phyloP scores from a whole-genome alignment of 2,888 invertebrate genomes.

The Brachylomia viminalis region DNA sequence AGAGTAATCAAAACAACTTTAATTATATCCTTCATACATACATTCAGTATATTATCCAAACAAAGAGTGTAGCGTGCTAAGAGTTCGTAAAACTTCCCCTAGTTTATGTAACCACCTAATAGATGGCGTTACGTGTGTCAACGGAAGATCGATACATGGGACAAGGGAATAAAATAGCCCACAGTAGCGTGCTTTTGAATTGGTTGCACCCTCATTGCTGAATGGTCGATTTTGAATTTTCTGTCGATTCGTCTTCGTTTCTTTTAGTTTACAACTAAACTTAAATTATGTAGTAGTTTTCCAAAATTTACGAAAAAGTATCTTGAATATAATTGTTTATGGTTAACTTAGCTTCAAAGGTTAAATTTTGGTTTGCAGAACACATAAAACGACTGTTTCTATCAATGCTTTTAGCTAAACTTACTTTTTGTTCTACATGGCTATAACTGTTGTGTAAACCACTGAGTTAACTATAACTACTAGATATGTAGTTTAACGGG shows the following conservation, averaged over 20 bases:
- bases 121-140: constrained; percentile 72
- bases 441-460: not conserved
- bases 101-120: constrained; percentile 60
- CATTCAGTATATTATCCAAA: constrained; percentile 36
- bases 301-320: not conserved
- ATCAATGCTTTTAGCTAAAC: not conserved
- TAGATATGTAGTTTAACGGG: constrained; percentile 4
- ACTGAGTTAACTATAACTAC: not conserved
- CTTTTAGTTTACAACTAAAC: too few relatives aligned
- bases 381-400: too few relatives aligned
- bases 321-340: not conserved
- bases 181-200: constrained; percentile 18
- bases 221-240: constrained; percentile 10
- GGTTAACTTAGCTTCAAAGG: not conserved
- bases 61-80: constrained; percentile 60
- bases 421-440: constrained; percentile 9
- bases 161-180: constrained; percentile 44
- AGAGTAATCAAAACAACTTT: constrained; percentile 52
- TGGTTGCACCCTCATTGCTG: constrained; percentile 20
- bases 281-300: too few relatives aligned
- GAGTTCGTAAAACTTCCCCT: constrained; percentile 52
- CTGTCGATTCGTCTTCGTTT: not conserved
- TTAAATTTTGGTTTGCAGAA: not conserved
- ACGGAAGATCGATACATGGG: constrained; percentile 57
- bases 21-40: constrained; percentile 39